Conservation (phyloP, 30 jellyfish, hydroid and myxozoan species). For the Catostylus mosaicus region DNA sequence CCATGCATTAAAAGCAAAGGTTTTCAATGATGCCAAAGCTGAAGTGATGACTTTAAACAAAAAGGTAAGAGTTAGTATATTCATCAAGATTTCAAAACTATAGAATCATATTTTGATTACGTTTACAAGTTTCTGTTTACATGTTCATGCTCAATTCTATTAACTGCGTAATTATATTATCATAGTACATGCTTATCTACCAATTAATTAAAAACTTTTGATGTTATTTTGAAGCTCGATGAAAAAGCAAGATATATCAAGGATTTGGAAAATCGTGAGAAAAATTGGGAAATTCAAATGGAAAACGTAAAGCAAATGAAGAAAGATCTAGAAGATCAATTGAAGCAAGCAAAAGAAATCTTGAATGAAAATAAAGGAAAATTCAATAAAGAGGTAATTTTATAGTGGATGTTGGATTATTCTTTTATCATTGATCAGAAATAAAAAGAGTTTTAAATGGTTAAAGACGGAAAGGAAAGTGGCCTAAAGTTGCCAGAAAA, state of each 20-base stretch:
- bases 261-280: slow-evolving; percentile 74
- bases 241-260: slow-evolving; percentile 76
- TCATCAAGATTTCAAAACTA: too few relatives aligned
- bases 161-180: too few relatives aligned
- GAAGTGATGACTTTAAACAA: slow-evolving; percentile 94
- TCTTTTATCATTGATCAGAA: too few relatives aligned
- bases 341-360: slow-evolving; percentile 52
- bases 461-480: too few relatives aligned
- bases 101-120: too few relatives aligned
- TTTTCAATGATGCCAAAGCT: slow-evolving; percentile 96
- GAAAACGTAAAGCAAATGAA: slow-evolving; percentile 52
- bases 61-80: slow-evolving; percentile 79
- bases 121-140: too few relatives aligned
- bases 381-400: slow-evolving; percentile 67
- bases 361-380: slow-evolving; percentile 74
- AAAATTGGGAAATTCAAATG: slow-evolving; percentile 64
- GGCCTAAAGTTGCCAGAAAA: too few relatives aligned
- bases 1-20: slow-evolving; percentile 92
- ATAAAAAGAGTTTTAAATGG: too few relatives aligned
- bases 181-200: too few relatives aligned
- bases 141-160: too few relatives aligned
- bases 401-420: background rate
- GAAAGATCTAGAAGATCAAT: slow-evolving; percentile 67
- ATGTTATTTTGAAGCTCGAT: slow-evolving; percentile 77
- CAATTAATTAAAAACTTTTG: too few relatives aligned